These are phyloP conservation scores for Andrena haemorrhoa DNA, from an alignment of 2,888 invertebrate genomes.

Conservation along the genomic window DNA sequence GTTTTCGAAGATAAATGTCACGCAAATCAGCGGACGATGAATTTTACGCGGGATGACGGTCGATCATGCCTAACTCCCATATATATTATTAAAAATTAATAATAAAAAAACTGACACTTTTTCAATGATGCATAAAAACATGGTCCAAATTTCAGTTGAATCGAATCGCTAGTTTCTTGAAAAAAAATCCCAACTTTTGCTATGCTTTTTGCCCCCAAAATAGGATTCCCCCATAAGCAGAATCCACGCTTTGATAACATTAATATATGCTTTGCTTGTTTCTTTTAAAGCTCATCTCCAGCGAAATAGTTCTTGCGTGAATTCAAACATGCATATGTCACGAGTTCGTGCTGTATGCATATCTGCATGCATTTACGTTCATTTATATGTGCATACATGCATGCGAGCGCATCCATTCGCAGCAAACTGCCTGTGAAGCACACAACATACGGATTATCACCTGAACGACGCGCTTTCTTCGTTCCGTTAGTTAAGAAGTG, in stretches of 20 bases:
- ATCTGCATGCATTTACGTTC: constrained; percentile 7
- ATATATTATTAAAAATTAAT: no score
- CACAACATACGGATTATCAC: not conserved
- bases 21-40: no score
- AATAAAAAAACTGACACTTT: constrained; percentile 18
- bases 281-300: constrained; percentile 25
- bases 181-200: no score
- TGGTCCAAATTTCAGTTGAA: no score
- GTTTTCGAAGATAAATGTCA: no score
- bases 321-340: constrained; percentile 6
- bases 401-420: constrained; percentile 7
- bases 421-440: constrained; percentile 28
- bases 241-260: no score
- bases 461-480: not conserved
- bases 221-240: constrained; percentile 40
- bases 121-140: no score
- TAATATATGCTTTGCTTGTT: no score
- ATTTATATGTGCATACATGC: not conserved
- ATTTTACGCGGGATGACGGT: no score
- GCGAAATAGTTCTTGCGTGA: constrained; percentile 16
- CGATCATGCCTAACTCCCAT: no score
- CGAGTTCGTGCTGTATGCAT: not conserved
- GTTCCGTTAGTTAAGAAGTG: not conserved
- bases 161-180: no score
- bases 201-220: not conserved